Evolutionary conservation across 2,797 vertebrate species (phyloP).

Genomic region (Poecilia velifera): DNA sequence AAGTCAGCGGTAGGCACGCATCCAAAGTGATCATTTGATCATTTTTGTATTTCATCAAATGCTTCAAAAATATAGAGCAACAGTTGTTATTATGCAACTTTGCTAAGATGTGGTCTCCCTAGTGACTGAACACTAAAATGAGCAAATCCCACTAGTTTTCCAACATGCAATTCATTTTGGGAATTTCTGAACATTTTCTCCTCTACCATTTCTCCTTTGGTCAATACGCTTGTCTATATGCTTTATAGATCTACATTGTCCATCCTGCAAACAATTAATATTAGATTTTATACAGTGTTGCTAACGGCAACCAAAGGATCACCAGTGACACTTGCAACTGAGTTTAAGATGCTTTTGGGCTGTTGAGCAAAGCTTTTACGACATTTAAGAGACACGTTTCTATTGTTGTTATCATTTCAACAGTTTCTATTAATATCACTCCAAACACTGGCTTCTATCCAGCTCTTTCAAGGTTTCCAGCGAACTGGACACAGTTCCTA

Average conservation of each 20-base stretch:
- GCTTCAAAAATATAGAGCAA: too few relatives aligned
- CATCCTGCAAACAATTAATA: not conserved
- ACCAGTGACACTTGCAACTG: not conserved
- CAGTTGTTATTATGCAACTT: too few relatives aligned
- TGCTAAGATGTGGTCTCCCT: too few relatives aligned
- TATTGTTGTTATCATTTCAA: not conserved
- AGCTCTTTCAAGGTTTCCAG: not conserved
- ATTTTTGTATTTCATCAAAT: too few relatives aligned
- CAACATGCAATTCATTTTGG: not conserved
- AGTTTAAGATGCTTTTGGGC: not conserved
- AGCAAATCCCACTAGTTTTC: too few relatives aligned
- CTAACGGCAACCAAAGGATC: not conserved
- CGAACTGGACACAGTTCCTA: not conserved
- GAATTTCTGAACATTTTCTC: not conserved
- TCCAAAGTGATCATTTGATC: too few relatives aligned
- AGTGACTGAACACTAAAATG: too few relatives aligned
- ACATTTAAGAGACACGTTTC: not conserved
- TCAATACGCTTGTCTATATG: not conserved
- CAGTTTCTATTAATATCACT: not conserved
- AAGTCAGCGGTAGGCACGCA: too few relatives aligned
- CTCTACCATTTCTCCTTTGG: not conserved
- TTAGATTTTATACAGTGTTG: not conserved
- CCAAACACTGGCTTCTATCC: not conserved
- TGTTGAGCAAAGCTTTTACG: not conserved
- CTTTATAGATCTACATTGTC: not conserved